Evolutionary conservation across 2,888 invertebrate species (phyloP).

Genomic region (Brachyptera putata): DNA sequence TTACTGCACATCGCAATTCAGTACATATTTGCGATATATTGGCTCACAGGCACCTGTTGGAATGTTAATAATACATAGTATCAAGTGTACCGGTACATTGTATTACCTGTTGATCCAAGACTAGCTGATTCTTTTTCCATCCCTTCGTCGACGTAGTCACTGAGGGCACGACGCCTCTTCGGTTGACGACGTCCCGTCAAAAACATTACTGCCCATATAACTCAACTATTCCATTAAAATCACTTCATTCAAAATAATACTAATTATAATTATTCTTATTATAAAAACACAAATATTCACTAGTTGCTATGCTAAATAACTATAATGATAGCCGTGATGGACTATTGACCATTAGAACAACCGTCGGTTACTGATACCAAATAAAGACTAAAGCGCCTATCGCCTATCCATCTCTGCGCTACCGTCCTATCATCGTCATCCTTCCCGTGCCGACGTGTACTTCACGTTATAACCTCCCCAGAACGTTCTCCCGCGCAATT

Average conservation of each 20-base stretch:
- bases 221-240: no score
- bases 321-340: no score
- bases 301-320: no score
- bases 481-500: conserved; percentile 11
- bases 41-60: no score
- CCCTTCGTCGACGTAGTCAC: conserved; percentile 3
- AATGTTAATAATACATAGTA: no score
- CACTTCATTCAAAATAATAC: no score
- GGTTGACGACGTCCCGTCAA: not conserved
- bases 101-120: not conserved
- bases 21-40: no score
- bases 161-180: conserved; percentile 1
- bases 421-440: not conserved
- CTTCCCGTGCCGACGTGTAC: conserved; percentile 1
- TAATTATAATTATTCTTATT: no score
- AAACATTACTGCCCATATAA: no score
- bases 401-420: conserved; percentile 6
- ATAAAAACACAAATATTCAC: no score
- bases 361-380: conserved; percentile 7
- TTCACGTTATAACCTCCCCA: not conserved
- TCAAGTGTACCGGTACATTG: no score
- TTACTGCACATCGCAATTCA: no score
- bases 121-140: not conserved
- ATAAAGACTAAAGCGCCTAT: conserved; percentile 4
- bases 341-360: not conserved